Percentiles rank a stretch among this genome's conserved stretches.
phyloP scores from a whole-genome alignment of 2,797 vertebrate species.

The Lacerta bilineata region DNA sequence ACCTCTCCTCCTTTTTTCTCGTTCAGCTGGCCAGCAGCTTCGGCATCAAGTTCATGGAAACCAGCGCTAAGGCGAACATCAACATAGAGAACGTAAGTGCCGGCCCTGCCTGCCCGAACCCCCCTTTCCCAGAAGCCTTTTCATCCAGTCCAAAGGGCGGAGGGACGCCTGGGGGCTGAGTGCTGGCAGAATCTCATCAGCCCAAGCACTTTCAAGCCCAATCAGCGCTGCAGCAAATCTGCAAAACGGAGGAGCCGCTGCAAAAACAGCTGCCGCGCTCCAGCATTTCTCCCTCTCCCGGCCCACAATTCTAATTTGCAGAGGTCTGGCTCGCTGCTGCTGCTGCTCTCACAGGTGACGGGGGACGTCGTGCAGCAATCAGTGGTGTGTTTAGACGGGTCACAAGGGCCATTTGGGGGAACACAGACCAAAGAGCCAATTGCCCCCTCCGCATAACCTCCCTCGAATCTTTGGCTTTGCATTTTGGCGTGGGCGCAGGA shows the following conservation, averaged over 20 bases:
- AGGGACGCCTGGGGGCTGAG: no score
- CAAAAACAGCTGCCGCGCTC: no score
- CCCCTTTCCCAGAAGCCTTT: not conserved
- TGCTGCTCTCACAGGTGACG: not conserved
- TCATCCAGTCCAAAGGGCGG: not conserved
- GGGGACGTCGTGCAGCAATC: not conserved
- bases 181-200: no score
- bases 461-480: not conserved
- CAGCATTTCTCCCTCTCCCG: no score
- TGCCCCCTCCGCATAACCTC: not conserved
- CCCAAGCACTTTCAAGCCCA: accelerated
- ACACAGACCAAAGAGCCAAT: no score
- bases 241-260: no score
- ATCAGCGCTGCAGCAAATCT: no score
- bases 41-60: conserved; percentile 93
- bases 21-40: conserved; percentile 93
- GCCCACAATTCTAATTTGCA: not conserved
- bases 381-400: no score
- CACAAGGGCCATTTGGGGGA: no score
- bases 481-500: not conserved
- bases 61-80: conserved; percentile 98
- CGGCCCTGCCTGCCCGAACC: no score
- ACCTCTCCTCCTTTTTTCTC: conserved; percentile 34
- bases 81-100: conserved; percentile 93
- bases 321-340: not conserved